Conservation (phyloP, 1,140 invertebrate species). For the Tribolium castaneum region DNA sequence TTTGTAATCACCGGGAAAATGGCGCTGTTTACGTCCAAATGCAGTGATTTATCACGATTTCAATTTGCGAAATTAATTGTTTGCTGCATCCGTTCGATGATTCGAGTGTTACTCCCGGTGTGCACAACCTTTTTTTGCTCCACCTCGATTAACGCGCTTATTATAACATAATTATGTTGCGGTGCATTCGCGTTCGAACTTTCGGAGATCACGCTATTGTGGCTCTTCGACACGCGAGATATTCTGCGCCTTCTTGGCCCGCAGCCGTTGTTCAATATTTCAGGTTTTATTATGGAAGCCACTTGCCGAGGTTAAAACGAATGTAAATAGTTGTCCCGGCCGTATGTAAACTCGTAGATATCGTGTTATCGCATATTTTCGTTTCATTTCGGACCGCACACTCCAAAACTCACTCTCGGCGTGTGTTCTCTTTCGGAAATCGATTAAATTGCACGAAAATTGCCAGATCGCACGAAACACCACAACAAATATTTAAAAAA, state of each 20-base stretch:
- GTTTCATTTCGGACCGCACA: neutral
- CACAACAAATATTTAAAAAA: too few relatives aligned
- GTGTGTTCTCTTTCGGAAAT: neutral
- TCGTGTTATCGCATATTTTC: conserved; percentile 32
- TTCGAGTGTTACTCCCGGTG: neutral
- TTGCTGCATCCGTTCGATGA: conserved; percentile 11
- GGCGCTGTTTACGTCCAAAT: conserved; percentile 22
- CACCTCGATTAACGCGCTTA: neutral
- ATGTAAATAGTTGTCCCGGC: conserved; percentile 22
- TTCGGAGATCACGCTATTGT: neutral
- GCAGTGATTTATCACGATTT: conserved; percentile 25
- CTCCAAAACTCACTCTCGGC: neutral
- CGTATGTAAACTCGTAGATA: conserved; percentile 1
- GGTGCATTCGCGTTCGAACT: conserved; percentile 11
- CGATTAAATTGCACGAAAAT: neutral
- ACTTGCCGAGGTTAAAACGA: conserved; percentile 28
- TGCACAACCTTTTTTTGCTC: neutral
- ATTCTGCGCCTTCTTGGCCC: neutral
- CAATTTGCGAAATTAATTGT: conserved; percentile 34
- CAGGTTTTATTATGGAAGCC: conserved; percentile 19
- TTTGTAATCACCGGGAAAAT: conserved; percentile 29
- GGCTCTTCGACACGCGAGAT: neutral
- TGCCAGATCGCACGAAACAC: too few relatives aligned
- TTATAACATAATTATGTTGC: neutral
- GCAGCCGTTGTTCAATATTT: conserved; percentile 11